These are phyloP conservation scores for Ciconia boyciana DNA, from an alignment of 2,113 vertebrate genomes.

Conservation along the genomic window DNA sequence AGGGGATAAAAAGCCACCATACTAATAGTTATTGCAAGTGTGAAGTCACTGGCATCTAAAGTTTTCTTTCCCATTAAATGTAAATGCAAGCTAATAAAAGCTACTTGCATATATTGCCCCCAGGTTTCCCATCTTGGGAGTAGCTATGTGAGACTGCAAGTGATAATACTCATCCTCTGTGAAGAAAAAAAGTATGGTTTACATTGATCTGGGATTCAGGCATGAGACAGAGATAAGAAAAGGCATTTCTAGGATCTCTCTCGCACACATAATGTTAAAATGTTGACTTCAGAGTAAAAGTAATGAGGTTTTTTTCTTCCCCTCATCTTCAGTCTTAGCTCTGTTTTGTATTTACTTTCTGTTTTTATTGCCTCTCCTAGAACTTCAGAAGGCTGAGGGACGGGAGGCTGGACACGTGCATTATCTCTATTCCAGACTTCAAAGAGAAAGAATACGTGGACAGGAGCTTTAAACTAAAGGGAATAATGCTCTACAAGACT, in stretches of 20 bases:
- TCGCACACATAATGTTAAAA: not conserved
- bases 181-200: not conserved
- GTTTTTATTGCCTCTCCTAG: not conserved
- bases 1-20: not conserved
- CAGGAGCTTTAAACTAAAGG: not conserved
- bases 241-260: not conserved
- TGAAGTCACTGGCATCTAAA: not conserved
- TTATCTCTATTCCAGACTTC: not conserved
- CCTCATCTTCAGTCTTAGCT: not conserved
- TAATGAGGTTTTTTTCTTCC: not conserved
- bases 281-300: not conserved
- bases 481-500: not conserved
- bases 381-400: not conserved
- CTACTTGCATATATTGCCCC: not conserved
- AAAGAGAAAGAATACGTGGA: not conserved
- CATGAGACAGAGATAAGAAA: not conserved
- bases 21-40: not conserved
- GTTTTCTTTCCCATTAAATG: not conserved
- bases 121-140: not conserved
- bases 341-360: not conserved
- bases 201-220: not conserved
- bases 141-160: not conserved
- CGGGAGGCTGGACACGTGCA: not conserved
- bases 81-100: not conserved
- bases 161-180: not conserved